Conservation (phyloP, 2,888 invertebrate species). For the Cotesia congregata region DNA sequence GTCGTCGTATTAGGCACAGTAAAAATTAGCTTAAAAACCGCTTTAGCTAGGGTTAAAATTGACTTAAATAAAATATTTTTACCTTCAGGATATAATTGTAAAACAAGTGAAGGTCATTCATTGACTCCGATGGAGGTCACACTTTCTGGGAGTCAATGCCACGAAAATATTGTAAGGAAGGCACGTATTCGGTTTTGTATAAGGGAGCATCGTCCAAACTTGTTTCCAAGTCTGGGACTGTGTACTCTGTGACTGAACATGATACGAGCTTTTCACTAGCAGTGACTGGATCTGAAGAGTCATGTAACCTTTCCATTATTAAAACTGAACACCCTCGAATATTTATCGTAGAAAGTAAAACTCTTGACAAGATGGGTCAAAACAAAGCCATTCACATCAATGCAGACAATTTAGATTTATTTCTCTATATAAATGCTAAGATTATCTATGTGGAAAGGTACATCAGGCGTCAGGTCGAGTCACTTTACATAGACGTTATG, state of each 20-base stretch:
- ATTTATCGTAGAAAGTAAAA: conserved; percentile 28
- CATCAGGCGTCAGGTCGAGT: conserved; percentile 43
- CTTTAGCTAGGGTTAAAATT: too few species aligned
- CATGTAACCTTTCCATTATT: conserved; percentile 37
- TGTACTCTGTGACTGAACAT: conserved; percentile 34
- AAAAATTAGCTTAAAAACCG: conserved; percentile 14
- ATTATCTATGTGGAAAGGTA: conserved; percentile 55
- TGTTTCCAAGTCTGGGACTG: background rate
- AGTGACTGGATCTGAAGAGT: background rate
- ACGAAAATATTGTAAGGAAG: conserved; percentile 28
- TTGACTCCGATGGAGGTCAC: conserved; percentile 34
- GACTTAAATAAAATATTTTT: too few species aligned
- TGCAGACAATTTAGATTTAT: conserved; percentile 46
- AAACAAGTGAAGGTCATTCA: conserved; percentile 5
- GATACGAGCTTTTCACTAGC: conserved; percentile 44
- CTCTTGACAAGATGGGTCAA: conserved; percentile 34
- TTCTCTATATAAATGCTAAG: conserved; percentile 52
- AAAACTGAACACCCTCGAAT: conserved; percentile 46
- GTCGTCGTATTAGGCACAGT: conserved; percentile 28
- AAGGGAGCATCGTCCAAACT: conserved; percentile 24
- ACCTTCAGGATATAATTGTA: background rate
- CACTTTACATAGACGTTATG: conserved; percentile 46
- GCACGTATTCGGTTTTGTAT: conserved; percentile 36
- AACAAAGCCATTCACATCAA: conserved; percentile 31
- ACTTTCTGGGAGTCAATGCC: conserved; percentile 43